Percentiles rank a stretch among this genome's conserved stretches.
These are phyloP conservation scores for Coptodon bakossiorum DNA, from an alignment of 2,113 vertebrate species.

Conservation along the genomic window DNA sequence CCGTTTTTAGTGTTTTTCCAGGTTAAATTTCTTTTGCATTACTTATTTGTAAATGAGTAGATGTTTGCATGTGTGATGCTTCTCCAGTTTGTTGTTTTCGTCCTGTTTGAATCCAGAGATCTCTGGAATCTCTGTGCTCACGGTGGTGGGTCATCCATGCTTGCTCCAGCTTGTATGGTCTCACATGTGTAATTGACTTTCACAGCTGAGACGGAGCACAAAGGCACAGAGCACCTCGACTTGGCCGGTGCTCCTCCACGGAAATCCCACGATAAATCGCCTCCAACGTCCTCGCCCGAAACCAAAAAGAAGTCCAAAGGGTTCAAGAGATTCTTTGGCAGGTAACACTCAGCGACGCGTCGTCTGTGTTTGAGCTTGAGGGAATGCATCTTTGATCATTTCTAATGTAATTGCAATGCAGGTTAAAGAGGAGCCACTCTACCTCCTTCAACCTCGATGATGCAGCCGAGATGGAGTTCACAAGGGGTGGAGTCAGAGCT, in stretches of 20 bases:
- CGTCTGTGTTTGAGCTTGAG: fast-evolving
- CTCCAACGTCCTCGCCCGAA: slow-evolving; percentile 78
- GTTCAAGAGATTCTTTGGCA: slow-evolving; percentile 90
- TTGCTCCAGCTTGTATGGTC: background rate
- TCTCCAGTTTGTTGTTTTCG: background rate
- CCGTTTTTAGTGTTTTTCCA: background rate
- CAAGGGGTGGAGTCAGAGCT: slow-evolving; percentile 89
- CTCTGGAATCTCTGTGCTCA: background rate
- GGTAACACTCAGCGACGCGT: slow-evolving; percentile 32
- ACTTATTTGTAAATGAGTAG: background rate
- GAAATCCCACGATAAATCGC: slow-evolving; percentile 55
- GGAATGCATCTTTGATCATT: background rate
- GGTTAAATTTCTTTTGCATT: background rate
- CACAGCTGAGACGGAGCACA: slow-evolving; percentile 82
- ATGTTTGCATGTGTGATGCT: slow-evolving; percentile 10
- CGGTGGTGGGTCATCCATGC: background rate
- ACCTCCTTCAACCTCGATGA: slow-evolving; percentile 89
- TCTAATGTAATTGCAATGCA: slow-evolving; percentile 19
- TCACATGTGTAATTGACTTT: background rate
- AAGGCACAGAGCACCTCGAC: slow-evolving; percentile 83
- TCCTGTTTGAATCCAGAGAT: background rate
- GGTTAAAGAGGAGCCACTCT: slow-evolving; percentile 91
- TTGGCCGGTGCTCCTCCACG: slow-evolving; percentile 73
- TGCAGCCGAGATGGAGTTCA: slow-evolving; percentile 82
- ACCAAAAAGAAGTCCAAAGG: slow-evolving; percentile 89